Evolutionary conservation across 2,797 vertebrate genomes (phyloP).

Genomic region (Enteromius afrohamiltoni): DNA sequence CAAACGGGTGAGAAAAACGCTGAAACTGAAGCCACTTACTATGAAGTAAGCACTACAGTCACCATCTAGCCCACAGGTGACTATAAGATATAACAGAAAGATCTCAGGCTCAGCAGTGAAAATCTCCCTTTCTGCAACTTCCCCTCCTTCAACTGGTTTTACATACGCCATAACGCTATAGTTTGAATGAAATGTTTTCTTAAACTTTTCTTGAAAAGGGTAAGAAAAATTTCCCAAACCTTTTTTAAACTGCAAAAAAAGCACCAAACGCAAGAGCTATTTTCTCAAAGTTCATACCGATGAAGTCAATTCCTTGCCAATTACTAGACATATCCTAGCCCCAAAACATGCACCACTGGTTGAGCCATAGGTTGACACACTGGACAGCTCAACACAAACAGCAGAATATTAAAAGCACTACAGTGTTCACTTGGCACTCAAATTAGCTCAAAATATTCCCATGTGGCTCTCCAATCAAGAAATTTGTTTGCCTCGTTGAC

Average conservation of each 20-base stretch:
- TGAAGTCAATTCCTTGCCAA: neutral
- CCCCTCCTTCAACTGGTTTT: neutral
- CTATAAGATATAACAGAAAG: conserved; percentile 40
- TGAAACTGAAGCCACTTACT: conserved; percentile 72
- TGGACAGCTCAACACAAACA: neutral
- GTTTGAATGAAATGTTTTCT: conserved; percentile 1
- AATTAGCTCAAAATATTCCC: neutral
- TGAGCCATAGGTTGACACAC: neutral
- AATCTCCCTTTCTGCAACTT: conserved; percentile 28
- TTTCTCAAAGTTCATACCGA: neutral
- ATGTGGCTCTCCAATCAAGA: neutral
- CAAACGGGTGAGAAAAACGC: conserved; percentile 73
- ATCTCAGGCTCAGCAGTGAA: conserved; percentile 52
- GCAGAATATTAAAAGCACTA: neutral
- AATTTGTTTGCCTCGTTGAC: neutral
- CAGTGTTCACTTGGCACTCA: conserved; percentile 50
- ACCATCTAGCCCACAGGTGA: conserved; percentile 68
- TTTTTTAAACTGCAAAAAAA: neutral
- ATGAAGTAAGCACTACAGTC: conserved; percentile 73
- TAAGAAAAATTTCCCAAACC: neutral
- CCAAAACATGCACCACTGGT: neutral
- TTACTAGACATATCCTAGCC: neutral
- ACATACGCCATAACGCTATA: neutral
- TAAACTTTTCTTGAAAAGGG: conserved; percentile 8
- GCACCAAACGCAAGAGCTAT: neutral